Conservation (phyloP, 2,888 invertebrate genomes). For the Drosophila greeni region DNA sequence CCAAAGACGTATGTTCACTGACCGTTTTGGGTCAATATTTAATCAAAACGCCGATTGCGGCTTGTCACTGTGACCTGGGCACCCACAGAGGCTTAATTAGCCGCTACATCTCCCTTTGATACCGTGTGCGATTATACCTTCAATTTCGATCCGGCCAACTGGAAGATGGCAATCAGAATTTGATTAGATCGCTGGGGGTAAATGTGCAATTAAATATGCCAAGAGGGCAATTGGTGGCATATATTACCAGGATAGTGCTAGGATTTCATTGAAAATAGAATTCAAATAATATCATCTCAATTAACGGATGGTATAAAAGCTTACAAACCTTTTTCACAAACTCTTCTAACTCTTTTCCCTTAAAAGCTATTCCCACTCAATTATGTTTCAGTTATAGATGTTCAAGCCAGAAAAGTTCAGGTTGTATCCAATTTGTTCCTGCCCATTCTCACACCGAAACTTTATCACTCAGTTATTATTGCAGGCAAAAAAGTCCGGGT, state of each 20-base stretch:
- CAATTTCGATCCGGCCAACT: constrained; percentile 12
- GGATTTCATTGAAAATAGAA: not conserved
- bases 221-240: not conserved
- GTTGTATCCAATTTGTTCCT: constrained; percentile 20
- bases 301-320: not conserved
- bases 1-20: constrained; percentile 29
- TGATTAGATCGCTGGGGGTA: constrained; percentile 14
- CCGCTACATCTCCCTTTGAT: constrained; percentile 12
- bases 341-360: not conserved
- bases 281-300: not conserved
- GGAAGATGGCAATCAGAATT: constrained; percentile 1
- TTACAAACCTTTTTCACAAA: not conserved
- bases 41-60: constrained; percentile 47
- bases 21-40: constrained; percentile 50
- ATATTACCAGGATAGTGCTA: no score
- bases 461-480: constrained; percentile 58
- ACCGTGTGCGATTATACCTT: constrained; percentile 13
- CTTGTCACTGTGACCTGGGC: constrained; percentile 34
- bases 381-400: constrained; percentile 7
- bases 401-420: constrained; percentile 3
- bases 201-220: constrained; percentile 15
- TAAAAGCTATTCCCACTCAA: constrained; percentile 3
- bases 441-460: constrained; percentile 27
- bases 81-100: constrained; percentile 37
- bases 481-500: constrained; percentile 25